A percentile compares a stretch with the other conserved stretches of the same genome.
Conservation (phyloP, 1,140 invertebrate species). For the Apocrypta bakeri region DNA sequence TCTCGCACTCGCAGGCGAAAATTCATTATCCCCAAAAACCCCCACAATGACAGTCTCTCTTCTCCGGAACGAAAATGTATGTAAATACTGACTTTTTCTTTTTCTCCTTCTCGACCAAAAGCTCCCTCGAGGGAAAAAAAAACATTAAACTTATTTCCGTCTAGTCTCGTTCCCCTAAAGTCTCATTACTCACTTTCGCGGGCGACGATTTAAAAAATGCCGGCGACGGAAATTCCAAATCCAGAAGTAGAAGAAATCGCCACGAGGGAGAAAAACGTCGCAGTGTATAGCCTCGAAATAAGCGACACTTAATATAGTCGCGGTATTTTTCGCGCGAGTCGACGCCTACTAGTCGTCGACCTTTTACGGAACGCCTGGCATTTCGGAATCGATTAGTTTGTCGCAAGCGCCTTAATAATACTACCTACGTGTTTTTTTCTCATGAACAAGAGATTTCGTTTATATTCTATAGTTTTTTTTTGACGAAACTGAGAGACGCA, state of each 20-base stretch:
- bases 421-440: neutral
- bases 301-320: conserved; percentile 21
- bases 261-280: neutral
- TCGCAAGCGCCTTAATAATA: neutral
- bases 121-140: neutral
- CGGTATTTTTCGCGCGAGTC: neutral
- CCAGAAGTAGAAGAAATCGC: neutral
- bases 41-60: too few relatives aligned
- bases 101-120: neutral
- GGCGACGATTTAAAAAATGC: conserved; percentile 23
- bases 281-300: conserved; percentile 36
- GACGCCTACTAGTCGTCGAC: conserved; percentile 20
- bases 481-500: too few relatives aligned
- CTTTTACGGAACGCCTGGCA: conserved; percentile 2
- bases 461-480: too few relatives aligned
- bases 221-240: conserved; percentile 37
- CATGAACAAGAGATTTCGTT: neutral
- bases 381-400: neutral
- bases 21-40: too few relatives aligned
- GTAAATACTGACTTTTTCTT: too few relatives aligned
- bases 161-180: neutral
- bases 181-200: conserved; percentile 3
- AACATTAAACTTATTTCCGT: conserved; percentile 4
- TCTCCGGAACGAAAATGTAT: too few relatives aligned
- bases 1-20: too few relatives aligned